Percentiles rank a stretch among this genome's conserved stretches.
These are phyloP conservation scores for Diabrotica balteata DNA, from an alignment of 2,888 invertebrate species.

Conservation along the genomic window DNA sequence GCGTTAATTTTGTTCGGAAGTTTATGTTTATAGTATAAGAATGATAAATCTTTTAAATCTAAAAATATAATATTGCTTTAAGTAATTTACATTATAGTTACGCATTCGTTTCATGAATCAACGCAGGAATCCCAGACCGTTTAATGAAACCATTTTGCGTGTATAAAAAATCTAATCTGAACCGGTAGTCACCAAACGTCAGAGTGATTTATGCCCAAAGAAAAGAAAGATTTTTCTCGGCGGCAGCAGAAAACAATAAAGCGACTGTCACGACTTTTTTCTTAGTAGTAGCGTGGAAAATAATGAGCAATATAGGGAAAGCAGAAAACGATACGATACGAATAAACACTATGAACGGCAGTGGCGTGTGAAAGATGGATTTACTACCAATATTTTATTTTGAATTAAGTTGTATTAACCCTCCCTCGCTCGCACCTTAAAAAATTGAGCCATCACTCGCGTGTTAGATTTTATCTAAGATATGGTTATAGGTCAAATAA, in stretches of 20 bases:
- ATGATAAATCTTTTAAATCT: no score
- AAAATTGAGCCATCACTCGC: no score
- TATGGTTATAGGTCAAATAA: no score
- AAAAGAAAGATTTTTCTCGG: slow-evolving; percentile 2
- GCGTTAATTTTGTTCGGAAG: no score
- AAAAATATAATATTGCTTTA: no score
- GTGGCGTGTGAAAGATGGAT: background rate
- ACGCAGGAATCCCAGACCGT: background rate
- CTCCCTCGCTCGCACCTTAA: no score
- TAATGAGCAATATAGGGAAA: slow-evolving; percentile 7
- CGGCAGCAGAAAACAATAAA: slow-evolving; percentile 9
- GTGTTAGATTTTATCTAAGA: no score
- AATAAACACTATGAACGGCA: background rate
- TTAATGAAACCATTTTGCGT: background rate
- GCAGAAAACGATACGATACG: slow-evolving; percentile 1
- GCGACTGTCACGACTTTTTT: slow-evolving; percentile 11
- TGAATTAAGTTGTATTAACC: background rate
- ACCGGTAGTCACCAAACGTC: slow-evolving; percentile 7
- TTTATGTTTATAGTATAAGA: no score
- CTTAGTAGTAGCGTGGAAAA: slow-evolving; percentile 3
- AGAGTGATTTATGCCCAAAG: slow-evolving; percentile 8
- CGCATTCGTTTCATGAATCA: no score
- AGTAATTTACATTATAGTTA: no score
- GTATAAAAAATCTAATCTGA: slow-evolving; percentile 6
- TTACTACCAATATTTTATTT: background rate